phyloP scores from a whole-genome alignment of 2,888 invertebrate species.

The Drosophila formosana region DNA sequence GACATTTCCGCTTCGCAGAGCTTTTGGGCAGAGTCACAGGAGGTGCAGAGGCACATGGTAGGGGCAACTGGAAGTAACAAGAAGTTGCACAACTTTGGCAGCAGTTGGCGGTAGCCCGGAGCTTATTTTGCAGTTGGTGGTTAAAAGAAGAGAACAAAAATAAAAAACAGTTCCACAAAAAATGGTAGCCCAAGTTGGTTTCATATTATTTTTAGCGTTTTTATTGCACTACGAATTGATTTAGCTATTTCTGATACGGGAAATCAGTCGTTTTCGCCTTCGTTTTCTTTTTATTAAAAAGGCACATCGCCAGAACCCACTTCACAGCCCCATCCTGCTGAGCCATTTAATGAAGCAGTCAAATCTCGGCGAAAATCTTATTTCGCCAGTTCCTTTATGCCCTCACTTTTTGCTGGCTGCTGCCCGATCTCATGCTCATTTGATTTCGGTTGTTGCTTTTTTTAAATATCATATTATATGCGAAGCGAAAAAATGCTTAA shows the following conservation, averaged over 20 bases:
- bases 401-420: conserved; percentile 37
- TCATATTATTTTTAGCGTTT: conserved; percentile 31
- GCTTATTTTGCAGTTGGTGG: conserved; percentile 54
- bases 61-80: conserved; percentile 2
- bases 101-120: conserved; percentile 55
- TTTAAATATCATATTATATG: conserved; percentile 41
- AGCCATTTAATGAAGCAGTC: conserved; percentile 61
- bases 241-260: conserved; percentile 27
- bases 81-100: conserved; percentile 56
- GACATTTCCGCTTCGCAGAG: conserved; percentile 77
- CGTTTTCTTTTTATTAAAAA: conserved; percentile 12
- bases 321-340: background rate
- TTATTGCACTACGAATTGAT: conserved; percentile 31
- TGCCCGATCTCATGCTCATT: conserved; percentile 49
- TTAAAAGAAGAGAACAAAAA: conserved; percentile 9
- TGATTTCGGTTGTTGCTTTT: conserved; percentile 53
- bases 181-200: conserved; percentile 28
- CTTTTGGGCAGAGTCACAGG: conserved; percentile 57
- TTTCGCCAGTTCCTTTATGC: conserved; percentile 35
- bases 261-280: conserved; percentile 23
- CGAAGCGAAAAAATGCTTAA: conserved; percentile 49
- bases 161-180: conserved; percentile 10
- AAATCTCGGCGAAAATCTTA: conserved; percentile 55
- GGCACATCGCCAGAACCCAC: background rate
- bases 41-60: conserved; percentile 20